A percentile compares a stretch with the other conserved stretches of the same genome.
These are phyloP conservation scores for Podarcis siculus DNA, from an alignment of 2,797 vertebrate genomes.

Conservation along the genomic window DNA sequence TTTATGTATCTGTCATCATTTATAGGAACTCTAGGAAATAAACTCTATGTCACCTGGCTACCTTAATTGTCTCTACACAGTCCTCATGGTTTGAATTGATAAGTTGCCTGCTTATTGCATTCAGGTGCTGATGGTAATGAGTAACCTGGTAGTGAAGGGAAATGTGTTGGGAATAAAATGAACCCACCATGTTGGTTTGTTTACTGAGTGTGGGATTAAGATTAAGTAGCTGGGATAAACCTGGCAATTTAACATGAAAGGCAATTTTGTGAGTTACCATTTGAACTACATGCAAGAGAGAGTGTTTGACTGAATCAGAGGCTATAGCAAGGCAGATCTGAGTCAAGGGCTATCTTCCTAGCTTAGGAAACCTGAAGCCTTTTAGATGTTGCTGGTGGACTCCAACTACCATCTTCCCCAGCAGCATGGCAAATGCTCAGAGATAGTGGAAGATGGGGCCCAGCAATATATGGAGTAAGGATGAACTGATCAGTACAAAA, in stretches of 20 bases:
- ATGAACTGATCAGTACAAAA: too few relatives aligned
- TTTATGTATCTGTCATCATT: background rate
- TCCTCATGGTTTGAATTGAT: conserved; percentile 38
- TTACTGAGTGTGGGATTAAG: background rate
- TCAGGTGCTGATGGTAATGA: conserved; percentile 49
- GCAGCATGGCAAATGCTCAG: background rate
- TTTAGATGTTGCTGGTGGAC: background rate
- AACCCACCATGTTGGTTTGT: conserved; percentile 36
- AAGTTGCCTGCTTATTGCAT: conserved; percentile 31
- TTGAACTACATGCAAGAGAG: conserved; percentile 41
- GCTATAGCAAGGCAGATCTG: background rate
- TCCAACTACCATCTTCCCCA: background rate
- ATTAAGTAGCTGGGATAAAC: conserved; percentile 25
- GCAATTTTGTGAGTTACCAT: conserved; percentile 32
- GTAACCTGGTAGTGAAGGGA: conserved; percentile 21
- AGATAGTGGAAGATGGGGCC: background rate
- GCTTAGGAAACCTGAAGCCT: background rate
- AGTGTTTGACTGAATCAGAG: background rate
- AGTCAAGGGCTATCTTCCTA: background rate
- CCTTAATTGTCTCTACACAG: conserved; percentile 27
- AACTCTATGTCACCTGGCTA: conserved; percentile 13
- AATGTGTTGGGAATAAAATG: conserved; percentile 27
- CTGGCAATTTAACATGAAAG: conserved; percentile 18
- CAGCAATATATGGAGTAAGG: background rate
- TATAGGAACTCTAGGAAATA: conserved; percentile 3